Evolutionary conservation across 23 tunicate species (phyloP).

Genomic region (Ciona savignyi): DNA sequence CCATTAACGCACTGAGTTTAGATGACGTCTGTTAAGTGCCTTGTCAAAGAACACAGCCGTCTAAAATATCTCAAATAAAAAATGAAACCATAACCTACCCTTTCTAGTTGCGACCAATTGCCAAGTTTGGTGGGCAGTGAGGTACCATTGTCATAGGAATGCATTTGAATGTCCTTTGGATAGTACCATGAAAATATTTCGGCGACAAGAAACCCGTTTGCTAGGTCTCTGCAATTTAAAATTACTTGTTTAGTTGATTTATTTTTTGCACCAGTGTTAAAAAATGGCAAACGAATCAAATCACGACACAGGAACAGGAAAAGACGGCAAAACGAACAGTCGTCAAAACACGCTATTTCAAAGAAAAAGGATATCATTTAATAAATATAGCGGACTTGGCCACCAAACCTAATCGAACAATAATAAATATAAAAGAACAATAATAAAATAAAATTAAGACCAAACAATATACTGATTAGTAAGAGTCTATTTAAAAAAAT

Average conservation of each 20-base stretch:
- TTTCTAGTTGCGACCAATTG: conserved; percentile 88
- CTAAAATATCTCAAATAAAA: background rate
- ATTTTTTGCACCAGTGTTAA: background rate
- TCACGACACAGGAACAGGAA: too few relatives aligned
- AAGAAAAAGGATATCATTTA: too few relatives aligned
- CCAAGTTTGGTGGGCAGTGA: conserved; percentile 83
- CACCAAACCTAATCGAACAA: too few relatives aligned
- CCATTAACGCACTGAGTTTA: too few relatives aligned
- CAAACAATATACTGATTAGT: too few relatives aligned
- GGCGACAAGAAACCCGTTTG: conserved; percentile 80
- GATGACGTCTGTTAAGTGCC: background rate
- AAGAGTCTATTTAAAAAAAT: background rate
- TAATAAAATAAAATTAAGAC: too few relatives aligned
- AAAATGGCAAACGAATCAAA: background rate
- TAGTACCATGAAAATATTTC: conserved; percentile 95
- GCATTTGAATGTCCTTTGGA: conserved; percentile 88
- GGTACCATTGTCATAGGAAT: conserved; percentile 75
- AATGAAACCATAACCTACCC: conserved; percentile 22
- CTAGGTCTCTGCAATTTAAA: conserved; percentile 37
- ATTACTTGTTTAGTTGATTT: background rate
- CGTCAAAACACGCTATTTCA: too few relatives aligned
- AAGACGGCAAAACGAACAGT: too few relatives aligned
- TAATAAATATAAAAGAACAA: too few relatives aligned
- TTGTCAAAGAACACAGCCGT: background rate
- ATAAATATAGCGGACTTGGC: too few relatives aligned